Conservation (phyloP, 2,888 invertebrate genomes). For the Drosophila koepferae region DNA sequence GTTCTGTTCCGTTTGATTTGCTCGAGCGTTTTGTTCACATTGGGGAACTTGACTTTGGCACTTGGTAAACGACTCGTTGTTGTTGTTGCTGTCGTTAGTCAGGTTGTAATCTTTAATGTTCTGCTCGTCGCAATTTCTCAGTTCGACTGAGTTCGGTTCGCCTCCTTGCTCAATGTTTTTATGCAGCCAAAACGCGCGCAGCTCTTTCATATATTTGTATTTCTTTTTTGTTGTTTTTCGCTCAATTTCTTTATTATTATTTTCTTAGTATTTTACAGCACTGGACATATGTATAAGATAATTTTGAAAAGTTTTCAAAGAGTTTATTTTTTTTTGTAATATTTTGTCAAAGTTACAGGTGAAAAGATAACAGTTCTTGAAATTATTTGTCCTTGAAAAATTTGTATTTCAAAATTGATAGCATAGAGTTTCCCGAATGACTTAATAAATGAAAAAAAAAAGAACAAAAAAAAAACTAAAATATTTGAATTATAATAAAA, state of each 20-base stretch:
- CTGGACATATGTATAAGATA: constrained; percentile 16
- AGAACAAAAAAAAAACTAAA: no score
- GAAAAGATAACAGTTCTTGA: neutral
- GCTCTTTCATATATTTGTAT: constrained; percentile 31
- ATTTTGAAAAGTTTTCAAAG: neutral
- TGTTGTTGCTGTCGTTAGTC: constrained; percentile 20
- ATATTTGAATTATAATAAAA: no score
- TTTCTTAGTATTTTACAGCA: constrained; percentile 48
- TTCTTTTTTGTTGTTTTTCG: constrained; percentile 24
- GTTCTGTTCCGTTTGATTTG: constrained; percentile 38
- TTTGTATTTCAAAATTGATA: no score
- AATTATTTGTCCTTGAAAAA: no score
- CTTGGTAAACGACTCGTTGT: constrained; percentile 18
- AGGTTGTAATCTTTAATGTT: constrained; percentile 54
- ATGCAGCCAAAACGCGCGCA: constrained; percentile 69
- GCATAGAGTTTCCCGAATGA: no score
- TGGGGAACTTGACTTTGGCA: constrained; percentile 44
- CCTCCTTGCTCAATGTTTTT: constrained; percentile 82
- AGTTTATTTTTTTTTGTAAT: no score
- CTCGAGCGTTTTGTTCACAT: constrained; percentile 50
- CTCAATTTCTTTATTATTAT: constrained; percentile 77
- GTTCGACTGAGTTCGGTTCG: constrained; percentile 80
- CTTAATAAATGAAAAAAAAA: no score
- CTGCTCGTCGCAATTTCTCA: constrained; percentile 81
- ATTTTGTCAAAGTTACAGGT: neutral